phyloP scores from a whole-genome alignment of 2,113 vertebrate genomes.

The Grallaria varia region DNA sequence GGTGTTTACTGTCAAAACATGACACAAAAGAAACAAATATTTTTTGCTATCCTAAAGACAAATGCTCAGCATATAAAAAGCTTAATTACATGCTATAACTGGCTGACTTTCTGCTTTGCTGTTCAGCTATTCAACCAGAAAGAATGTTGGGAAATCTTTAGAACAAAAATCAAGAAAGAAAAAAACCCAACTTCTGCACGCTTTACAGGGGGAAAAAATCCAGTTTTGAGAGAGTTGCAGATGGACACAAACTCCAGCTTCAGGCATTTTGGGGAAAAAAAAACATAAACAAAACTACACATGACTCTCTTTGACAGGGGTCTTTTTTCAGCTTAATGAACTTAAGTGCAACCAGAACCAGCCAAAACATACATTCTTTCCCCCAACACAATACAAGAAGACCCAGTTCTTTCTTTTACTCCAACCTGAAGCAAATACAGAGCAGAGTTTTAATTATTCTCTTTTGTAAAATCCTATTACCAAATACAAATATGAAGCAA shows the following conservation, averaged over 20 bases:
- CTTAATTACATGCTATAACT: slow-evolving; percentile 67
- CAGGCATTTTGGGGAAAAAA: background rate
- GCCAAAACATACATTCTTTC: background rate
- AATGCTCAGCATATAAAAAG: slow-evolving; percentile 61
- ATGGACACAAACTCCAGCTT: background rate
- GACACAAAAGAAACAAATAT: background rate
- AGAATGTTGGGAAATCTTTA: slow-evolving; percentile 44
- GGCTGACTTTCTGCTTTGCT: slow-evolving; percentile 64
- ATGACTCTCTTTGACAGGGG: background rate
- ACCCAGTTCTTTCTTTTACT: background rate
- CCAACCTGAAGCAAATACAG: background rate
- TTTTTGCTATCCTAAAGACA: slow-evolving; percentile 42
- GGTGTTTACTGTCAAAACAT: background rate
- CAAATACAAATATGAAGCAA: background rate
- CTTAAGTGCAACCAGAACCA: slow-evolving; percentile 41
- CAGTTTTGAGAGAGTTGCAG: background rate
- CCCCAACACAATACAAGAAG: background rate
- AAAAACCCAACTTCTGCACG: slow-evolving; percentile 45
- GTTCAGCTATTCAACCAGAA: slow-evolving; percentile 60
- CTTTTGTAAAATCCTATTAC: background rate
- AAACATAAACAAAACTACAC: background rate
- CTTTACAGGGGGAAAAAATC: slow-evolving; percentile 36
- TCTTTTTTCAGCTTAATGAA: slow-evolving; percentile 9
- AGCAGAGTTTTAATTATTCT: background rate
- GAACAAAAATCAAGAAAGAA: slow-evolving; percentile 44